Evolutionary conservation across 35 echinoderm and acorn worm genomes (phyloP), one percentile per base, ranked within the genome.

Genomic region (Hemicentrotus pulcherrimus): DNA sequence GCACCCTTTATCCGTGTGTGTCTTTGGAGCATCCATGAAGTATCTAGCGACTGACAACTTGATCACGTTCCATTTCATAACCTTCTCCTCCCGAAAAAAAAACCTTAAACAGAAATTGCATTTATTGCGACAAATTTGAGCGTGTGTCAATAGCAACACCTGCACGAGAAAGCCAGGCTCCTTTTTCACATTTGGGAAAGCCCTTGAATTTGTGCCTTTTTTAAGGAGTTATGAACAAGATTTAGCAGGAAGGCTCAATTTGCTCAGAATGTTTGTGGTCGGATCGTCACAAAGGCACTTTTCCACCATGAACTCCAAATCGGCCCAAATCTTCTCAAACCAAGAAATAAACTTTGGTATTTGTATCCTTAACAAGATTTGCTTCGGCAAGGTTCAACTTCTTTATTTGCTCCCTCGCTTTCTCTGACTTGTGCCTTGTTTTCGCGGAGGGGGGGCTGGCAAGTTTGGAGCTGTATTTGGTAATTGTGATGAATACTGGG

Each of bases 351-450:
- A 92, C 91, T 92, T 92, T 92, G 91, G 46, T 92, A 92, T 92
- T 92, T 92, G 41, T 46, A 46, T 70, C 91, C 91, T 15, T 92
- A 92, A 92, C n/a, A 92, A 55, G 91, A 92, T 92, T 92, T 92
- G 47, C 28, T 31, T 92, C 45, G 45, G 32, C 87, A 32, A 89
- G 87, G 45, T 89, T 89, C 87, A 46, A 35, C 87, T 35, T 35
- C 31, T 92, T 92, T 31, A 92, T 55, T 48, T 92, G 13, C 47
- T 92, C 47, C 14, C 91, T 48, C 32, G 10, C 22, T 89, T 89
- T 92, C 91, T 55, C 24, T 48, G 19, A 55, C 41, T 31, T 4
- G 2, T 46, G 9, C 24, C 46, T 92, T 46, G 31, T 55, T 55
- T 31, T 14, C 13, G 4, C 91, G 46, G 45, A 89, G 31, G 87